Conservation (phyloP, 1,140 invertebrate genomes). For the Aricia agestis region DNA sequence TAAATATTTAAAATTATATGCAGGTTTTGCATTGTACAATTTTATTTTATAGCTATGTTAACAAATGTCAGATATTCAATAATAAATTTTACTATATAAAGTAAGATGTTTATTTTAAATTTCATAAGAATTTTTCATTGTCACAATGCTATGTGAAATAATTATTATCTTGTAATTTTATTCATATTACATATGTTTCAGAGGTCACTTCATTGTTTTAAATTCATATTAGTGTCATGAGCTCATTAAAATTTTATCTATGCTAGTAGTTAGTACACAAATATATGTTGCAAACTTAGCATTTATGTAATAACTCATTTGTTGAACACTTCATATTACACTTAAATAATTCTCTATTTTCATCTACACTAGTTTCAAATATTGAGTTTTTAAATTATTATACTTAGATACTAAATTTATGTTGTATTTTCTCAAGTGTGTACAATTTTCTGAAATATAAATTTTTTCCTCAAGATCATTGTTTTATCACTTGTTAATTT, state of each 20-base stretch:
- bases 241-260: slow-evolving; percentile 24
- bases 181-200: slow-evolving; percentile 17
- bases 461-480: slow-evolving; percentile 58
- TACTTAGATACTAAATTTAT: slow-evolving; percentile 56
- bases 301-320: slow-evolving; percentile 47
- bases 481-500: slow-evolving; percentile 29
- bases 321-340: slow-evolving; percentile 49
- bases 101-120: slow-evolving; percentile 68
- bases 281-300: slow-evolving; percentile 50
- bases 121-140: slow-evolving; percentile 43
- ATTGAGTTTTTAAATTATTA: slow-evolving; percentile 54
- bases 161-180: slow-evolving; percentile 17
- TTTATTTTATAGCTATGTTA: slow-evolving; percentile 74
- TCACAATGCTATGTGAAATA: slow-evolving; percentile 13
- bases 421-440: slow-evolving; percentile 71
- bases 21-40: slow-evolving; percentile 72
- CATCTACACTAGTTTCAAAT: slow-evolving; percentile 53
- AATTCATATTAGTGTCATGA: slow-evolving; percentile 21
- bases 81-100: slow-evolving; percentile 73
- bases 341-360: slow-evolving; percentile 49
- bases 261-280: slow-evolving; percentile 44
- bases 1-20: slow-evolving; percentile 67
- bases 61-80: slow-evolving; percentile 69
- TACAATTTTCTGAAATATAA: slow-evolving; percentile 76
- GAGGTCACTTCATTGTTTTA: slow-evolving; percentile 20